Base-by-base conservation (phyloP, 2,113 vertebrate genomes). In the Diphyllodes magnificus region DNA sequence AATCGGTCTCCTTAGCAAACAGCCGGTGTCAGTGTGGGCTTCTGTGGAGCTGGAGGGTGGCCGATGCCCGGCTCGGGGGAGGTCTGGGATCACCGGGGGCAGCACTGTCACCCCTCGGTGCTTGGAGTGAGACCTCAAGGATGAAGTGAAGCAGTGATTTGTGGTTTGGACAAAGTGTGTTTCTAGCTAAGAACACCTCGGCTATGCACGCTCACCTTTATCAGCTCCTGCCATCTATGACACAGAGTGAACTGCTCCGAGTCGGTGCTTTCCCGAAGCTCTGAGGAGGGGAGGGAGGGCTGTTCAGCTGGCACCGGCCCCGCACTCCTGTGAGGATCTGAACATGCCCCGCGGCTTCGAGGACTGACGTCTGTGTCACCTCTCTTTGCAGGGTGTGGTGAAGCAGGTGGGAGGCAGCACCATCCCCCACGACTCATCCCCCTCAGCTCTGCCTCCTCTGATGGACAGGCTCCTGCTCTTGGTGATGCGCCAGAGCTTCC, bases 281-380 rank as follows among this genome's bases (percentile, higher is more conserved):
- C 47, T 6, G 54, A 13, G 0, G 4, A 49, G 49, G 5, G 13
- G 35, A 33, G 47, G 17, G 40, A 23, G 40, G 15, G 64, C 42
- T 54, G 15, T 2, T 33, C 49, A 23, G 15, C 40, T 10, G 72
- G 68, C 18, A 9, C 54, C 1, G 10, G 7, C 53, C 25, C 39
- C 0, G 1, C 12, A 0, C 35, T 21, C 45, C 57, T 1, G 3
- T 3, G 1, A n/a, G 27, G 28, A 5, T 8, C 54, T 13, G 44
- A 42, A 21, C 19, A 0, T 2, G 17, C 45, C 27, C 23, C 1
- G 0, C 0, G 2, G 39, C 56, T 75, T 4, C 5, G 64, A 15
- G 21, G 39, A 14, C 15, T 31, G 21, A 56, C 0, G 1, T 8
- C 30, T 0, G 2, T 5, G 37, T 50, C 23, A 0, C 23, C 47